Percentiles rank a stretch among this genome's conserved stretches.
phyloP scores from a whole-genome alignment of 2,113 vertebrate species.

The Coryphaenoides rupestris region DNA sequence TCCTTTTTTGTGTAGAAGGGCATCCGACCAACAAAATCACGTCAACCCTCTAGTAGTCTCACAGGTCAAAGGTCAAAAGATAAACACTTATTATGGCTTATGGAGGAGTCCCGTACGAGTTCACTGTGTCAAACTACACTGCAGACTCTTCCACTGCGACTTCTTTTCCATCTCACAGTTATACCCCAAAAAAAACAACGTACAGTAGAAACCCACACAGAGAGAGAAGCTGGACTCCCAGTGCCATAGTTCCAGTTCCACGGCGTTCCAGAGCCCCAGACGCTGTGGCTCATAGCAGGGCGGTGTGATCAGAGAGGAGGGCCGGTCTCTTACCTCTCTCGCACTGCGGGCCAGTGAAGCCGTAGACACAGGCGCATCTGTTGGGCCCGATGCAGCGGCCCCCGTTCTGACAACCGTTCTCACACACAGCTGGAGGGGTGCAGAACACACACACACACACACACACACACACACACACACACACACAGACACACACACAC shows the following conservation, averaged over 20 bases:
- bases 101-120: too few relatives aligned
- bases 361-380: constrained; percentile 94
- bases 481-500: neutral
- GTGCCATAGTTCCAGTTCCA: neutral
- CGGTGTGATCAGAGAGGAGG: neutral
- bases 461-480: too few relatives aligned
- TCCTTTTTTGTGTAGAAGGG: too few relatives aligned
- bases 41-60: too few relatives aligned
- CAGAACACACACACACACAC: too few relatives aligned
- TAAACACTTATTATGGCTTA: too few relatives aligned
- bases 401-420: constrained; percentile 92
- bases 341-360: constrained; percentile 95
- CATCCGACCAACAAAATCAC: too few relatives aligned
- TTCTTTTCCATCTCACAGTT: too few relatives aligned
- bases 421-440: constrained; percentile 82
- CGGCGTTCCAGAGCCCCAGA: neutral
- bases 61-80: too few relatives aligned
- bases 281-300: neutral
- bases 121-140: too few relatives aligned
- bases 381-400: constrained; percentile 94
- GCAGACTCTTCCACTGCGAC: too few relatives aligned
- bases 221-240: neutral
- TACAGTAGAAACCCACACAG: neutral
- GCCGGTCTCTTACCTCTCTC: constrained; percentile 84
- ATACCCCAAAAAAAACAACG: neutral